Base-by-base conservation (phyloP, 2,113 vertebrate species). In the Psilopogon haemacephalus region DNA sequence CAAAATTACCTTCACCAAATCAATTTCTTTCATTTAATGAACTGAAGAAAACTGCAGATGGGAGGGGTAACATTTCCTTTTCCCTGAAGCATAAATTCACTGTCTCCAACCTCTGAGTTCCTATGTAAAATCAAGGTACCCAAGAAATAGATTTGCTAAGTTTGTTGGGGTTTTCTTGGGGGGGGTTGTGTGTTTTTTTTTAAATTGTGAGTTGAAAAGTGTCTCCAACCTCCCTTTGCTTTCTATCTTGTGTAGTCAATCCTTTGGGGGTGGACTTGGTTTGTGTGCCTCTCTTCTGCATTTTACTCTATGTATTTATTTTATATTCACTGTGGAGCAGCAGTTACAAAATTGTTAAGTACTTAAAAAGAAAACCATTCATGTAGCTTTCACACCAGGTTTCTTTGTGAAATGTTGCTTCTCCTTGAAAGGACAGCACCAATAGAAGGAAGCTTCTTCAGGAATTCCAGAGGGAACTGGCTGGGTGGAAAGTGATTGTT, bases 21-120 rank as follows among this genome's bases (percentile, higher is more conserved):
- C 97, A 98, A 97, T 98, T 97, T 95, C 85, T 97, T 98, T 96
- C 94, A 95, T 95, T 98, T 98, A 98, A 98, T 98, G 97, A 98
- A 97, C 96, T 96, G 90, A 95, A 96, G 88, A 97, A 97, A 96
- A 94, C 97, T 96, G 94, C 81, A 92, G 54, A 95, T 89, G 67
- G 62, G 94, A 95, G 93, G 95, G 92, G 95, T 91, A 83, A 85
- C 81, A 37, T 83, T 90, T 72, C 59, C 67, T 84, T 90, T 80
- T 16, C 74, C 73, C 92, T 0, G 19, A 91, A 97, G 78, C 95
- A 70, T 91, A 94, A 73, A 90, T 93, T 81, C 60, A 86, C 76
- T 83, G 35, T 30, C 16, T 77, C 20, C 63, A 85, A 24, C 32
- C 26, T 55, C 30, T 33, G 67, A 64, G 40, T 90, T 88, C 37